Conservation (phyloP, 2,888 invertebrate species). For the Junonia oenone region DNA sequence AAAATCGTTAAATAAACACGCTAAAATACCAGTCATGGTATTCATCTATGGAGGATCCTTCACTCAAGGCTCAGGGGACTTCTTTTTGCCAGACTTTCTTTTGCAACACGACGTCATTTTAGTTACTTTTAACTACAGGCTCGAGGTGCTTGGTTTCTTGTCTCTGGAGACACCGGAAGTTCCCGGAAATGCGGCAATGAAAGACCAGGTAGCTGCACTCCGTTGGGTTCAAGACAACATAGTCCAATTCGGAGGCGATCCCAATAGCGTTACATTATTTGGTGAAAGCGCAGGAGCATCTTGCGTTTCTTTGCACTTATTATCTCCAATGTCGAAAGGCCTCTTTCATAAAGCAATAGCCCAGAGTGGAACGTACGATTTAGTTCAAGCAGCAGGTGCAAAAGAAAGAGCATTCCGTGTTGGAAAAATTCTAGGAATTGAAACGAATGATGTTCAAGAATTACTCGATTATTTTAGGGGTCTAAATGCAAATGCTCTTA, state of each 20-base stretch:
- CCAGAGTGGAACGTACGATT: constrained; percentile 54
- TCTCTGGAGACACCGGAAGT: constrained; percentile 48
- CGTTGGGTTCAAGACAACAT: constrained; percentile 56
- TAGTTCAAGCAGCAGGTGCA: constrained; percentile 28
- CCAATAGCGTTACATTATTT: constrained; percentile 56
- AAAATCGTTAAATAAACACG: constrained; percentile 33
- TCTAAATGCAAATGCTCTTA: constrained; percentile 41
- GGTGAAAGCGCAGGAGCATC: constrained; percentile 64
- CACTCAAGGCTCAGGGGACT: constrained; percentile 50
- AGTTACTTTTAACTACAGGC: constrained; percentile 64
- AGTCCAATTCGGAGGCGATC: constrained; percentile 52
- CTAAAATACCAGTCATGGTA: constrained; percentile 60
- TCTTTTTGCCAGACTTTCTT: constrained; percentile 55
- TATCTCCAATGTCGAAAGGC: constrained; percentile 61
- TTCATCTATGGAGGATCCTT: constrained; percentile 65
- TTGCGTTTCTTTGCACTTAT: constrained; percentile 55
- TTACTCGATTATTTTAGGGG: constrained; percentile 35
- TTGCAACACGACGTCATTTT: constrained; percentile 57
- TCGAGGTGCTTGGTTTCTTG: constrained; percentile 47
- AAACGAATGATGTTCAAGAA: constrained; percentile 23
- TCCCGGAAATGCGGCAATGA: constrained; percentile 62
- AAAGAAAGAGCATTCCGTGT: constrained; percentile 42
- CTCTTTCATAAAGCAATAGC: constrained; percentile 62
- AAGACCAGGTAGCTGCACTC: constrained; percentile 56
- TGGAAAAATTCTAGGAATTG: constrained; percentile 45